Evolutionary conservation across 2,797 vertebrate genomes (phyloP).

Genomic region (Taenioides sp.): DNA sequence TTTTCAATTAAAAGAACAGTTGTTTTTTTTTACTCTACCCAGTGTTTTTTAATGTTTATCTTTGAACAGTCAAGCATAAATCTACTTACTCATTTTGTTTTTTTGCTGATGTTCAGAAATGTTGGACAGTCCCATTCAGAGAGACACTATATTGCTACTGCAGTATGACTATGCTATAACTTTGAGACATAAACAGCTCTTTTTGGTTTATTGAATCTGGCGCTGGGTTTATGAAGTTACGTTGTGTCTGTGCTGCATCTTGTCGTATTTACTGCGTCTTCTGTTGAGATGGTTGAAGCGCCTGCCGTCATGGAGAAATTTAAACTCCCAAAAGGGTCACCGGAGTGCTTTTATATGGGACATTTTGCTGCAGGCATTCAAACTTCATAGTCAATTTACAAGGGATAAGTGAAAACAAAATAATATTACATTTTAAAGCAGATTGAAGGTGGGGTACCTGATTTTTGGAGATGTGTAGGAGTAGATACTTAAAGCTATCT

Average conservation of each 20-base stretch:
- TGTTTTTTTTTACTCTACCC: too few relatives aligned
- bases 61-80: too few relatives aligned
- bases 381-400: neutral
- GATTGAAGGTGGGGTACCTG: neutral
- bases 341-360: neutral
- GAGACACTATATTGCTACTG: neutral
- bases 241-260: neutral
- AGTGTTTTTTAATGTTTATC: too few relatives aligned
- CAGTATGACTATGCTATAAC: neutral
- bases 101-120: neutral
- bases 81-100: neutral
- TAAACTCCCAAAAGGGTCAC: neutral
- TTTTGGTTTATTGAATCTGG: conserved; percentile 4
- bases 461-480: neutral
- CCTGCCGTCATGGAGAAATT: neutral
- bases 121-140: neutral
- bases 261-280: conserved; percentile 1
- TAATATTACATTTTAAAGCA: neutral
- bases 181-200: conserved; percentile 1
- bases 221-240: neutral
- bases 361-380: neutral
- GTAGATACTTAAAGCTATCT: too few relatives aligned
- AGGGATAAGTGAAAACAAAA: neutral
- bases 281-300: neutral
- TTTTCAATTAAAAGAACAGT: too few relatives aligned